A percentile compares a stretch with the other conserved stretches of the same genome.
Evolutionary conservation across 2,113 vertebrate genomes (phyloP).

Genomic region (Catharus bicknelli): DNA sequence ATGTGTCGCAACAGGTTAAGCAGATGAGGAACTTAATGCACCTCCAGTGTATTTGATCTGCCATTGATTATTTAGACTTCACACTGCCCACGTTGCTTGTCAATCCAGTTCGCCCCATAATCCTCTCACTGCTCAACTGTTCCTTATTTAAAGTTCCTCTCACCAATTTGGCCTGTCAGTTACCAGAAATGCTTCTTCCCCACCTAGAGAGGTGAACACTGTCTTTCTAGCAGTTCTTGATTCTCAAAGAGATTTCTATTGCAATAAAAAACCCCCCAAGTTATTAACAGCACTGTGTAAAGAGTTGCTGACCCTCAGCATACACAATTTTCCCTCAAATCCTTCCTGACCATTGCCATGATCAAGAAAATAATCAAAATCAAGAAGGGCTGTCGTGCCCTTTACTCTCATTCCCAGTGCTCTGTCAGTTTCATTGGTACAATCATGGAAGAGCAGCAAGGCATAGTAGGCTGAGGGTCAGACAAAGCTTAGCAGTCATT

Average conservation of each 20-base stretch:
- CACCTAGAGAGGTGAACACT: neutral
- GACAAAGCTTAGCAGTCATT: neutral
- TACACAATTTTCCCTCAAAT: neutral
- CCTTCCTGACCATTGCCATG: neutral
- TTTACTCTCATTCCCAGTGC: neutral
- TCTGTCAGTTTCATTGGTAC: neutral
- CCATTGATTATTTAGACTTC: neutral
- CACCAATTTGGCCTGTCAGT: neutral
- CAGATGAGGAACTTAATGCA: neutral
- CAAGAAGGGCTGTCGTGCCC: neutral
- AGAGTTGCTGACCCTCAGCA: neutral
- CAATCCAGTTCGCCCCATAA: neutral
- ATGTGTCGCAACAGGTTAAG: neutral
- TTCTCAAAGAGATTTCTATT: neutral
- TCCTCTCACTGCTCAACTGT: rapidly evolving
- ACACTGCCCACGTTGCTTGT: neutral
- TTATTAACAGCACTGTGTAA: neutral
- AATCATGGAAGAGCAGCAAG: neutral
- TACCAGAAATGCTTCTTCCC: neutral
- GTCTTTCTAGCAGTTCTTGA: neutral
- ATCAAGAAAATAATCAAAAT: neutral
- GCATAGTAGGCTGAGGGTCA: neutral
- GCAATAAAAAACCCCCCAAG: neutral
- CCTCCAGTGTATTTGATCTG: neutral
- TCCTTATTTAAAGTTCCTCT: neutral